These are phyloP conservation scores for Heteronetta atricapilla DNA, from an alignment of 2,113 vertebrate genomes.

Conservation along the genomic window DNA sequence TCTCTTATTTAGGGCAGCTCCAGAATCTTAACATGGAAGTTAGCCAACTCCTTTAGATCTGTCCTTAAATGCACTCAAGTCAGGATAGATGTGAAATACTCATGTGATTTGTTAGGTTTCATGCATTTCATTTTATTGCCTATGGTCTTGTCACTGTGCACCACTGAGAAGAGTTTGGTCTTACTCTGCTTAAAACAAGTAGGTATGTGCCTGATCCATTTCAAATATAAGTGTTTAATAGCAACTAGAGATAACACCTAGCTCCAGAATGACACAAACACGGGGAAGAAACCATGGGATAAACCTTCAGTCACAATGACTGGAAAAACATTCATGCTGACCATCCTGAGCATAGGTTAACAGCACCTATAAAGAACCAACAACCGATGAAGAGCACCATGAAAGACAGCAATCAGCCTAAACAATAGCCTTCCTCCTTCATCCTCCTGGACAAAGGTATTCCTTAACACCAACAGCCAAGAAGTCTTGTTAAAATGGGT, in stretches of 20 bases:
- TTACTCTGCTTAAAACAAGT: background rate
- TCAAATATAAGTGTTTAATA: background rate
- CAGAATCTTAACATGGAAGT: background rate
- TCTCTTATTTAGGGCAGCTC: background rate
- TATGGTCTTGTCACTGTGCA: background rate
- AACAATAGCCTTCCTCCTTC: background rate
- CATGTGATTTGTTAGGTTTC: background rate
- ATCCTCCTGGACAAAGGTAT: background rate
- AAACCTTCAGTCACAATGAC: background rate
- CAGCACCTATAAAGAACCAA: background rate
- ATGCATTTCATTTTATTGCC: background rate
- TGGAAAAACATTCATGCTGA: background rate
- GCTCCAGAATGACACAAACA: background rate
- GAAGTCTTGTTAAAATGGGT: background rate
- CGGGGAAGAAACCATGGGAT: background rate
- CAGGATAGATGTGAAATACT: background rate
- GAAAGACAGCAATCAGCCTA: background rate
- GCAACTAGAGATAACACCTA: background rate
- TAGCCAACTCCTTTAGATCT: background rate
- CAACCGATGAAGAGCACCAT: background rate
- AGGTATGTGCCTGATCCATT: background rate
- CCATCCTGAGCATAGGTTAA: background rate
- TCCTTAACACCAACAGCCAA: background rate
- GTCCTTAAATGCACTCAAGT: background rate
- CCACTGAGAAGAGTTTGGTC: background rate